Percentiles rank a stretch among this genome's conserved stretches.
Conservation (phyloP, 2,888 invertebrate genomes). For the Sisyra terminalis region DNA sequence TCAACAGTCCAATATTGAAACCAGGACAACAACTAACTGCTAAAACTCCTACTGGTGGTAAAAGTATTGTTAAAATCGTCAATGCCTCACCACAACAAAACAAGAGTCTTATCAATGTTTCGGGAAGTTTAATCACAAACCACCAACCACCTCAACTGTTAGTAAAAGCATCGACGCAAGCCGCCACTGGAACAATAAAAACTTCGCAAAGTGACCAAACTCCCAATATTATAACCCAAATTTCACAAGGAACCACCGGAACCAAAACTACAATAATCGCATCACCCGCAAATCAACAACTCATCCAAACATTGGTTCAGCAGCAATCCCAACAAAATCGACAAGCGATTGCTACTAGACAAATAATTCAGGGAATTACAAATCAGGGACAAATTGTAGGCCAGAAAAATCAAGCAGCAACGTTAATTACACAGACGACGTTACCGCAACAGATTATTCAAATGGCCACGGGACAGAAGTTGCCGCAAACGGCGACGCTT, state of each 20-base stretch:
- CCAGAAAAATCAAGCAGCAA: conserved; percentile 18
- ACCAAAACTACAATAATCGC: conserved; percentile 1
- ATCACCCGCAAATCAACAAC: conserved; percentile 2
- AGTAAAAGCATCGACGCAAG: conserved; percentile 13
- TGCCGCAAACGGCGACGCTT: not conserved
- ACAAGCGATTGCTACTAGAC: conserved; percentile 7
- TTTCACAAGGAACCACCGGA: conserved; percentile 3
- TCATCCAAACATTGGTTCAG: conserved; percentile 7
- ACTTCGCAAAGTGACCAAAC: conserved; percentile 16
- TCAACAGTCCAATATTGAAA: conserved; percentile 21
- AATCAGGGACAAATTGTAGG: conserved; percentile 10
- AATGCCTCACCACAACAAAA: conserved; percentile 21
- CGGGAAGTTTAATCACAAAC: conserved; percentile 21
- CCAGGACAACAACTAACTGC: conserved; percentile 14
- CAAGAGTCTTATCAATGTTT: conserved; percentile 30
- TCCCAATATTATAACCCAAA: conserved; percentile 16
- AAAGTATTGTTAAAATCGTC: conserved; percentile 25
- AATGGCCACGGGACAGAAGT: conserved; percentile 4
- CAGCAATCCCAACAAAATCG: conserved; percentile 8
- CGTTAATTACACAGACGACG: conserved; percentile 17
- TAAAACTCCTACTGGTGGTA: conserved; percentile 13
- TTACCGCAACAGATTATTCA: conserved; percentile 14
- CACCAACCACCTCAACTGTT: conserved; percentile 11
- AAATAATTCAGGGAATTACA: conserved; percentile 6
- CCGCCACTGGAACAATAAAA: conserved; percentile 8